Conservation (phyloP, 2,888 invertebrate genomes). For the Leptopilina syphax region DNA sequence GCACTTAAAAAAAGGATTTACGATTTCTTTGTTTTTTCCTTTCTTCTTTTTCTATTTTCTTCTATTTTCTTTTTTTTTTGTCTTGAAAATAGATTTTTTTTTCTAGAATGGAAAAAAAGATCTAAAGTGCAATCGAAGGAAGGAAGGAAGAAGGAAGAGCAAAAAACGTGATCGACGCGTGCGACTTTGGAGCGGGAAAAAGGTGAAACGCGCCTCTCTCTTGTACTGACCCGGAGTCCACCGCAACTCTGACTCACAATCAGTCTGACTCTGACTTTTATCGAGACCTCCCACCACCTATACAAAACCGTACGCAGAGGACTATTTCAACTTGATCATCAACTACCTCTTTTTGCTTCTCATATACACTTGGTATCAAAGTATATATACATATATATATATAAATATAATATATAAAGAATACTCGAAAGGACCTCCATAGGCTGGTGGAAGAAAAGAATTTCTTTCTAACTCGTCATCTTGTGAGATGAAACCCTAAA, state of each 20-base stretch:
- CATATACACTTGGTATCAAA: not conserved
- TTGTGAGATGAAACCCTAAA: not conserved
- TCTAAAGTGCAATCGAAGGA: slow-evolving; percentile 36
- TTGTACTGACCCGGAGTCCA: slow-evolving; percentile 67
- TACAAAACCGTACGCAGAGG: slow-evolving; percentile 47
- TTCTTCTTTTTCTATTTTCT: not conserved
- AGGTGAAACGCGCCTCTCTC: slow-evolving; percentile 47
- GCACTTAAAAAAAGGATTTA: not conserved
- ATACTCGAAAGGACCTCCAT: slow-evolving; percentile 5
- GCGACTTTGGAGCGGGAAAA: slow-evolving; percentile 38
- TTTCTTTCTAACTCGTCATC: slow-evolving; percentile 33
- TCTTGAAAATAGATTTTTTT: not conserved
- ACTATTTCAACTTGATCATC: slow-evolving; percentile 47
- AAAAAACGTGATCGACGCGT: slow-evolving; percentile 54
- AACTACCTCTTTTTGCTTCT: slow-evolving; percentile 41
- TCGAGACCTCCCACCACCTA: slow-evolving; percentile 71
- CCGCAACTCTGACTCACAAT: slow-evolving; percentile 75
- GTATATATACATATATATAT: not conserved
- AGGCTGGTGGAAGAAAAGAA: slow-evolving; percentile 10
- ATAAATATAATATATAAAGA: slow-evolving; percentile 6
- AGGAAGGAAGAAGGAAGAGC: slow-evolving; percentile 47
- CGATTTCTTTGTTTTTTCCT: too few relatives aligned
- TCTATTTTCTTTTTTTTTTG: not conserved
- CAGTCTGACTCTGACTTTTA: slow-evolving; percentile 73
- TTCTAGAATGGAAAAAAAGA: not conserved